Conservation (phyloP, 2,113 vertebrate species). For the Gulo gulo region DNA sequence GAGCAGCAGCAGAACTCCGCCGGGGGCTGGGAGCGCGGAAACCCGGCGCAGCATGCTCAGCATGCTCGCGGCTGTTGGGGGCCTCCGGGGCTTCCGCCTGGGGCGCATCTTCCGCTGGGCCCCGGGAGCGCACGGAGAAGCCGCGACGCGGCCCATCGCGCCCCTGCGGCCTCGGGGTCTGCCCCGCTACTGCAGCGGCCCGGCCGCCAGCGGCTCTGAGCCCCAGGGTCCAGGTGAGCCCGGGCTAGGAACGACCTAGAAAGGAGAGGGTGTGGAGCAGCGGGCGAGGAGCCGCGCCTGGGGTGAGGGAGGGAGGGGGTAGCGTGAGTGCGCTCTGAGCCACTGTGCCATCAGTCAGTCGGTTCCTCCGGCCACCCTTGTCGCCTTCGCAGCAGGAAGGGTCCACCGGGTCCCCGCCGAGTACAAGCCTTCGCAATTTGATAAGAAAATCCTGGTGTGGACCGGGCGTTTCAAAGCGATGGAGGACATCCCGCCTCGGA, state of each 20-base stretch:
- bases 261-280: neutral
- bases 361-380: neutral
- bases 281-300: accelerated
- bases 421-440: conserved; percentile 82
- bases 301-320: no score
- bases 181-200: neutral
- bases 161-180: neutral
- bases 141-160: accelerated
- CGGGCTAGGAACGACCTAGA: neutral
- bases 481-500: conserved; percentile 82
- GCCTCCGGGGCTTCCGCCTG: neutral
- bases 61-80: conserved; percentile 38
- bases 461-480: conserved; percentile 84
- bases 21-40: neutral
- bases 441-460: conserved; percentile 86
- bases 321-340: neutral
- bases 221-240: neutral
- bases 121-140: neutral
- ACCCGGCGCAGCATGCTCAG: conserved; percentile 42
- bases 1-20: accelerated
- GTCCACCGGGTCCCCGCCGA: conserved; percentile 77
- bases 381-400: conserved; percentile 44
- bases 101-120: neutral
- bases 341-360: neutral
- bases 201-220: neutral